phyloP scores from a whole-genome alignment of 2,888 invertebrate species.

The Watsonalla cultraria region DNA sequence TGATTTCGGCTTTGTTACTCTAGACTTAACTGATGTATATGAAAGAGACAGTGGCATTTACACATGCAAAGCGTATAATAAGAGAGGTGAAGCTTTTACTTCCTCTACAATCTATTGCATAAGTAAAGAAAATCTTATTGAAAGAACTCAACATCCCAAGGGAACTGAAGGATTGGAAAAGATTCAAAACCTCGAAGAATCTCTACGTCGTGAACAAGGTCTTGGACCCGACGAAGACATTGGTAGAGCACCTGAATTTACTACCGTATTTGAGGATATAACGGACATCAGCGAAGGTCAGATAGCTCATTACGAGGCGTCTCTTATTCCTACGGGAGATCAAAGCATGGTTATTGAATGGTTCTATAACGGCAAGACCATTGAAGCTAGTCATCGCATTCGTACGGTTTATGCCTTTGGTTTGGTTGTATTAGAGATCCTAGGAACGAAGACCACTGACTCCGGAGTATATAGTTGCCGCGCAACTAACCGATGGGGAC shows the following conservation, averaged over 20 bases:
- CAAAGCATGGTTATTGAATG: slow-evolving; percentile 97
- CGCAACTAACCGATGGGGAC: slow-evolving; percentile 93
- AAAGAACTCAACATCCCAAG: slow-evolving; percentile 95
- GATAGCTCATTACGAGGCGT: slow-evolving; percentile 98
- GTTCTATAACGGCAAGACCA: slow-evolving; percentile 95
- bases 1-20: slow-evolving; percentile 97
- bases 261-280: slow-evolving; percentile 90
- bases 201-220: slow-evolving; percentile 85
- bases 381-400: slow-evolving; percentile 93
- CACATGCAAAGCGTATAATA: slow-evolving; percentile 93
- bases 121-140: slow-evolving; percentile 89
- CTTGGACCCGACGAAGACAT: slow-evolving; percentile 84
- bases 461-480: slow-evolving; percentile 93
- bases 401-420: slow-evolving; percentile 98
- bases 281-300: slow-evolving; percentile 94
- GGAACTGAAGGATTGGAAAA: slow-evolving; percentile 95
- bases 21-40: slow-evolving; percentile 95
- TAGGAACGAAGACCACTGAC: slow-evolving; percentile 95
- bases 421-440: slow-evolving; percentile 96
- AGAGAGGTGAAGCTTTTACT: slow-evolving; percentile 93
- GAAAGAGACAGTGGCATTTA: slow-evolving; percentile 96
- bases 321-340: slow-evolving; percentile 94
- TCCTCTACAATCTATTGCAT: slow-evolving; percentile 92
- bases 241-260: slow-evolving; percentile 92
- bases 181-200: slow-evolving; percentile 94